These are phyloP conservation scores for Drosophila subpulchrella DNA, from an alignment of 1,140 invertebrate genomes.

Conservation along the genomic window DNA sequence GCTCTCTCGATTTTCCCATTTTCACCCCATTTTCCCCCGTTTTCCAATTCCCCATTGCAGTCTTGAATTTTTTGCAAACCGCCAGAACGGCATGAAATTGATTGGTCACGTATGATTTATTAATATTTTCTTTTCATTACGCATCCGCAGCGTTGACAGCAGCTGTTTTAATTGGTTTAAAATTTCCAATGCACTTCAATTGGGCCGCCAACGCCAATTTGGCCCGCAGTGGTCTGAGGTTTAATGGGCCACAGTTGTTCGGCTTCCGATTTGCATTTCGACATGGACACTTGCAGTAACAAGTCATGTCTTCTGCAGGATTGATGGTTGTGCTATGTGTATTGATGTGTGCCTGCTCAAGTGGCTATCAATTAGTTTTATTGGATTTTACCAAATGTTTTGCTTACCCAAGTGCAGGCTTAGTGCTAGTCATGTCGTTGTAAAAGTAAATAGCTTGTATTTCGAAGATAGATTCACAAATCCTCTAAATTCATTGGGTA, in stretches of 20 bases:
- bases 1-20: conserved; percentile 31
- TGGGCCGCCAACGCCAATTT: conserved; percentile 55
- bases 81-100: conserved; percentile 65
- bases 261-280: conserved; percentile 52
- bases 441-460: conserved; percentile 1
- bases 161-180: conserved; percentile 83
- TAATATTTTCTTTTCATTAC: conserved; percentile 83
- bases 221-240: conserved; percentile 74
- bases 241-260: conserved; percentile 72
- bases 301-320: conserved; percentile 1
- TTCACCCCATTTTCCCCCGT: conserved; percentile 4
- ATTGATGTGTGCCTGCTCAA: not conserved
- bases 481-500: conserved; percentile 4
- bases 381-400: conserved; percentile 26
- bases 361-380: conserved; percentile 9
- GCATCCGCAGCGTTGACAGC: conserved; percentile 72
- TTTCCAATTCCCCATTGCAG: conserved; percentile 3
- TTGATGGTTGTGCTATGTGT: conserved; percentile 1
- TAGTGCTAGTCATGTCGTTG: not conserved
- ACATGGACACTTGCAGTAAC: not conserved
- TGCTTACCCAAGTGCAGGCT: conserved; percentile 10
- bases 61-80: conserved; percentile 18
- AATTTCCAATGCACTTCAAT: conserved; percentile 70
- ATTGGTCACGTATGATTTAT: conserved; percentile 83
- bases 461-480: conserved; percentile 2